Base-by-base conservation (phyloP, 2,113 vertebrate genomes). In the Gallinago jamesoni region DNA sequence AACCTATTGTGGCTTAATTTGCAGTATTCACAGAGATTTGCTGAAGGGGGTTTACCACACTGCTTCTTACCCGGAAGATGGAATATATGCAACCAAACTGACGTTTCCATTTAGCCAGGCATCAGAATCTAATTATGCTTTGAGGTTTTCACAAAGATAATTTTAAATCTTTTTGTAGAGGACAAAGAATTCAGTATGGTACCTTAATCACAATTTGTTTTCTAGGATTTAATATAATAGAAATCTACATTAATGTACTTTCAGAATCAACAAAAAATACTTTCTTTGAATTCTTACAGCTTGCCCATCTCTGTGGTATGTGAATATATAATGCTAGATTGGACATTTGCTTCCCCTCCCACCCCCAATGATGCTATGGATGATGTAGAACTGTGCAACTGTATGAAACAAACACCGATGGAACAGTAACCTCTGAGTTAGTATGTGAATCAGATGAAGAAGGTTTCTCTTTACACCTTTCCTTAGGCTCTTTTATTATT, bases 281-380 rank as follows among this genome's bases (percentile, higher is more conserved):
- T 52, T 6, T n/a, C 9, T 56, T 33, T 0, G 7, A 19, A 10
- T 70, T 75, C 41, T 67, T 83, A 79, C 27, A 47, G 23, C 12
- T 30, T 75, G 45, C 7, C 6, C 10, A 25, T 60, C 25, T 64
- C 27, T 69, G 31, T 56, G 22, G 12, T 33, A 45, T 13, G 11
- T 41, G 22, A 60, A 45, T 39, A 37, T 23, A 23, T 24, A 50
- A 28, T 21, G 33, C 9, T 22, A 45, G 21, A 22, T 57, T 57
- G 35, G 39, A 57, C 33, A 14, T 74, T 64, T 81, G 6, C 12
- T 37, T 24, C 11, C 3, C 3, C 2, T 3, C 2, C 11, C 0
- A 0, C 21, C 52, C 14, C 20, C 0, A 1, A 3, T 0, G 2
- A 45, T 62, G 9, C 7, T 50, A 19, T 20, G 17, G 62, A 37